Conservation (phyloP, 1,140 invertebrate species). For the Spodoptera litura region DNA sequence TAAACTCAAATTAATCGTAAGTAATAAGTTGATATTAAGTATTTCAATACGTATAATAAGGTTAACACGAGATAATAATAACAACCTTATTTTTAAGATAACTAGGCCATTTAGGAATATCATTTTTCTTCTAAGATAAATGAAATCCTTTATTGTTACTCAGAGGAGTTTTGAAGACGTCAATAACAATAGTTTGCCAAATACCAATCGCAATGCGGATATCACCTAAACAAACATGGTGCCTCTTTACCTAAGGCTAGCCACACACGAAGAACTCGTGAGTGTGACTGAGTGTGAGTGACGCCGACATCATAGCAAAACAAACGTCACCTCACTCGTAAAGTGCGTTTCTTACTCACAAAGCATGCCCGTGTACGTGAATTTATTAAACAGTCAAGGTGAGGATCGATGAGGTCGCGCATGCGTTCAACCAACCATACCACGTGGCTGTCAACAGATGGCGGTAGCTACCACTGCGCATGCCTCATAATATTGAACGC, state of each 20-base stretch:
- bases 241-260: conserved; percentile 5
- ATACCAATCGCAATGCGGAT: conserved; percentile 22
- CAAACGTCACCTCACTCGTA: conserved; percentile 35
- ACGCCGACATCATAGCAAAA: conserved; percentile 14
- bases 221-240: conserved; percentile 4
- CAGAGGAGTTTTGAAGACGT: background rate
- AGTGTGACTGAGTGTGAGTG: conserved; percentile 37
- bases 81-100: too few species aligned
- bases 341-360: conserved; percentile 60
- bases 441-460: conserved; percentile 82
- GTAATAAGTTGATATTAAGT: too few species aligned
- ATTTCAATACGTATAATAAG: too few species aligned
- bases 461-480: conserved; percentile 73
- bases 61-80: too few species aligned
- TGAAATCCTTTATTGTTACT: too few species aligned
- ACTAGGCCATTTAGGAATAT: too few species aligned
- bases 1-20: too few species aligned
- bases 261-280: background rate
- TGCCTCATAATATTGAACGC: conserved; percentile 78
- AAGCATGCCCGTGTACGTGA: conserved; percentile 65
- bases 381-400: conserved; percentile 81
- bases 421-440: conserved; percentile 61
- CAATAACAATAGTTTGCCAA: background rate
- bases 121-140: too few species aligned
- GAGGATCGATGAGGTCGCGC: conserved; percentile 76